These are phyloP conservation scores for Neopipo cinnamomea DNA, from an alignment of 2,113 vertebrate species.

Conservation along the genomic window DNA sequence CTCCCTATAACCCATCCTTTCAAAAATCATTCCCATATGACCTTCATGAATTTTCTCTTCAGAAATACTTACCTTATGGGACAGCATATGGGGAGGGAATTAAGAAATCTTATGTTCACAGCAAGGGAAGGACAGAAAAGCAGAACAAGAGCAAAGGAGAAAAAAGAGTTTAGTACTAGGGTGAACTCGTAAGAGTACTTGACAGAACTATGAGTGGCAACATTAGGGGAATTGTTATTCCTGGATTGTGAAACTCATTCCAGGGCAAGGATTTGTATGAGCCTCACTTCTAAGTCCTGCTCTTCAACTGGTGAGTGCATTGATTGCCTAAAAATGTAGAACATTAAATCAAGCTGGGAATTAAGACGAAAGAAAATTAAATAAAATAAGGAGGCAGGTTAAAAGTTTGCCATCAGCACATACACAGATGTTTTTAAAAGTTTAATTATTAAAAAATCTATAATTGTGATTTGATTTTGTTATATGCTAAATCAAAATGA, in stretches of 20 bases:
- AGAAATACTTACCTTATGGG: neutral
- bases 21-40: neutral
- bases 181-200: neutral
- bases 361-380: neutral
- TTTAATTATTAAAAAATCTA: constrained; percentile 29
- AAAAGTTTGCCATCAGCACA: constrained; percentile 28
- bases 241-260: neutral
- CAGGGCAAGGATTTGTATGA: neutral
- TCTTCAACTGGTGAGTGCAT: neutral
- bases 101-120: neutral
- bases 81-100: neutral
- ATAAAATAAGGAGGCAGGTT: neutral
- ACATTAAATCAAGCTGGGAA: neutral
- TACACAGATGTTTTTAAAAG: neutral
- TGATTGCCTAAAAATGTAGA: neutral
- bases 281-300: neutral
- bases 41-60: neutral
- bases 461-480: constrained; percentile 36
- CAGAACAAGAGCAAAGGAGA: neutral
- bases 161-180: neutral
- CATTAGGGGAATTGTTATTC: neutral
- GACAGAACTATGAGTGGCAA: neutral
- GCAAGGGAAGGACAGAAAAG: neutral
- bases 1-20: neutral
- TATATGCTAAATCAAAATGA: constrained; percentile 47